phyloP scores from a whole-genome alignment of 2,797 vertebrate genomes.

The Propithecus deckenii region DNA sequence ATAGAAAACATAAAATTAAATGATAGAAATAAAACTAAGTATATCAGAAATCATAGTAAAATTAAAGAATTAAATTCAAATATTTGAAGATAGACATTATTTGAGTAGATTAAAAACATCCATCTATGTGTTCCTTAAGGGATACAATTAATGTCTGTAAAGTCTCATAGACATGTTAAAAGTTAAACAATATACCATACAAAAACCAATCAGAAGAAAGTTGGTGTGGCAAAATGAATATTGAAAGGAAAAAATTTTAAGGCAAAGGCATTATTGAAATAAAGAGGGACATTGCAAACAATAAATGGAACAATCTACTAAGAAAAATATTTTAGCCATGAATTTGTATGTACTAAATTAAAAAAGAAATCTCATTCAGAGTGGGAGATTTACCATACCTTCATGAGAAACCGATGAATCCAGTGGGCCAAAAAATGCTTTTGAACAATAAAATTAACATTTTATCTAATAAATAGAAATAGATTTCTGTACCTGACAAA shows the following conservation, averaged over 20 bases:
- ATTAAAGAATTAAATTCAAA: background rate
- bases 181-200: background rate
- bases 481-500: background rate
- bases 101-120: background rate
- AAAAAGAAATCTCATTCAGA: background rate
- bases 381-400: background rate
- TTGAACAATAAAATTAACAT: background rate
- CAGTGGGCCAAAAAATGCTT: background rate
- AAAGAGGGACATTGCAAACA: background rate
- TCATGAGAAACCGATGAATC: background rate
- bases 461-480: background rate
- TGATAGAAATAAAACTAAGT: background rate
- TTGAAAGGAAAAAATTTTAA: background rate
- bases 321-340: background rate
- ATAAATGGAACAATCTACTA: background rate
- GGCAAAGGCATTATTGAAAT: background rate
- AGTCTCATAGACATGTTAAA: background rate
- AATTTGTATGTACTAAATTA: background rate
- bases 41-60: background rate
- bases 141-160: background rate
- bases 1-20: background rate
- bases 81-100: background rate
- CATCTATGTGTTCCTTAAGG: background rate
- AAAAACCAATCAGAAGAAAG: background rate
- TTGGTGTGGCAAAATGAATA: background rate